These are phyloP conservation scores for Xenopus tropicalis DNA, from an alignment of 2,113 vertebrate genomes.

Conservation along the genomic window UCB_Xtro_10.0 CM004443.2:166206501-166207000, in stretches of 20 bases:
- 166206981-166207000: constrained; percentile 29
- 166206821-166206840: constrained; percentile 43
- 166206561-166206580: too few species aligned
- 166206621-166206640: too few species aligned
- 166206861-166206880: constrained; percentile 26
- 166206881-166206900: background rate
- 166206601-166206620: too few species aligned
- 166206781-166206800: constrained; percentile 24
- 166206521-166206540: too few species aligned
- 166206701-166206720: too few species aligned
- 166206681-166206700: too few species aligned
- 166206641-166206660: too few species aligned
- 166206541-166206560: too few species aligned
- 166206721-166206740: constrained; percentile 16
- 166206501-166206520: too few species aligned
- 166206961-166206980: constrained; percentile 34
- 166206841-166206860: constrained; percentile 40
- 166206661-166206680: too few species aligned
- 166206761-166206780: background rate
- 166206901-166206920: constrained; percentile 19
- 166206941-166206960: constrained; percentile 43
- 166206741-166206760: constrained; percentile 4
- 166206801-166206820: constrained; percentile 43
- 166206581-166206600: too few species aligned
- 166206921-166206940: constrained; percentile 38